Base-by-base conservation (phyloP, 2,888 invertebrate species). In the Brenthis hecate region DNA sequence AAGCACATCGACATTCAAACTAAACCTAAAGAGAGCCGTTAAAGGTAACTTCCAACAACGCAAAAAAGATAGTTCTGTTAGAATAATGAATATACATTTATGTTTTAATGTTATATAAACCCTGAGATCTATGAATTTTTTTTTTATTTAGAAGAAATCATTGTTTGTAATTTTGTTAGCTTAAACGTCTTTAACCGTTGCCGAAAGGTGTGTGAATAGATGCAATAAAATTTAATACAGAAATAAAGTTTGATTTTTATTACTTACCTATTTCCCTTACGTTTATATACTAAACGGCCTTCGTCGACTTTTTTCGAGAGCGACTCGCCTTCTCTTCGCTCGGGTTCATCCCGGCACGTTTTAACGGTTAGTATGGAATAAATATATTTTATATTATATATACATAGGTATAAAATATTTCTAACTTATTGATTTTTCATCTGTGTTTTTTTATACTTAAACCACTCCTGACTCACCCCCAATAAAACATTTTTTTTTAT, bases 141-240 rank as follows among this genome's bases (percentile, higher is more conserved):
- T 72, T 69, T 65, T 72, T 77, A 72, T 72, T 73, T 75, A 73
- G 75, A 70, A 73, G 65, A 70, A 67, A 69, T 11, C 71, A 68
- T 75, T 74, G 75, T 75, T 76, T 76, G 72, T 71, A 72, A 73
- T 73, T 74, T 70, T 72, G 67, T 74, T 73, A 73, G 74, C 70
- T 72, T 84, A 81, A 81, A 86, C 82, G 83, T 91, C 85, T 86
- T 85, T 84, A 82, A 84, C 85, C 85, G 87, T 86, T 85, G 83
- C 83, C 82, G 82, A 86, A 89, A 91, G 89, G 88, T 94, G 94
- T 94, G 94, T 90, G 94, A 94, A 92, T 93, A 93, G 92, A 91
- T 92, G 92, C 91, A 93, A 93, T 93, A 93, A 91, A 92, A 92
- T 89, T 92, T 90, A 91, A 91, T 92, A 92, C 92, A 90, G 90